These are phyloP conservation scores for Trichomalopsis sarcophagae DNA, from an alignment of 1,140 invertebrate species.

Conservation along the genomic window DNA sequence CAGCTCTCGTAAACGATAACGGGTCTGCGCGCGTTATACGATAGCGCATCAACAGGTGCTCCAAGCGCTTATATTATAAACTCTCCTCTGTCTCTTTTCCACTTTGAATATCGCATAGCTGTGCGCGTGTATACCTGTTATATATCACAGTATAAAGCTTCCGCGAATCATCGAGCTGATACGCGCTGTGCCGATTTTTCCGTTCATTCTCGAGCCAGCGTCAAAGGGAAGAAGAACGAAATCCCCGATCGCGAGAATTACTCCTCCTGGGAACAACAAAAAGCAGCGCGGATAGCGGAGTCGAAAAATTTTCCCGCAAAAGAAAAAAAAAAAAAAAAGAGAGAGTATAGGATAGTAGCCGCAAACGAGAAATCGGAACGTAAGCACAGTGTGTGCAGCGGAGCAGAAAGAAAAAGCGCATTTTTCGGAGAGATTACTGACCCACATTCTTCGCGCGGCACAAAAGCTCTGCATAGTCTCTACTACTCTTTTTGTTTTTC, in stretches of 20 bases:
- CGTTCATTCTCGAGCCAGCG: not conserved
- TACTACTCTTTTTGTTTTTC: not conserved
- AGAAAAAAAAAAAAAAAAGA: no score
- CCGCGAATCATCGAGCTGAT: not conserved
- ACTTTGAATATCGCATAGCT: not conserved
- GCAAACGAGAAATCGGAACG: not conserved
- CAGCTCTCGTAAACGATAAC: not conserved
- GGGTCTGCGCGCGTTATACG: not conserved
- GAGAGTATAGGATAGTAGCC: not conserved
- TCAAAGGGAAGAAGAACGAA: not conserved
- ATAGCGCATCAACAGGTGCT: not conserved
- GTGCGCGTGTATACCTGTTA: not conserved
- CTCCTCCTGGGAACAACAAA: not conserved
- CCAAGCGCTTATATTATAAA: not conserved
- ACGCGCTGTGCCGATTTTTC: not conserved
- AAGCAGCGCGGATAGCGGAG: not conserved
- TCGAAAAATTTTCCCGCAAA: not conserved
- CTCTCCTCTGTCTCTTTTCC: not conserved
- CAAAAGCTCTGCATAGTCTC: not conserved
- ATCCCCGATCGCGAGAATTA: not conserved
- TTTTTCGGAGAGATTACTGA: constrained; percentile 3
- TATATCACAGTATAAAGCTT: no score
- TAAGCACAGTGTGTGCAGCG: not conserved
- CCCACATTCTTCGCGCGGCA: not conserved
- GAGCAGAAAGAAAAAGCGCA: not conserved